phyloP scores from a whole-genome alignment of 1,140 invertebrate genomes.

The Drosophila arizonae region DNA sequence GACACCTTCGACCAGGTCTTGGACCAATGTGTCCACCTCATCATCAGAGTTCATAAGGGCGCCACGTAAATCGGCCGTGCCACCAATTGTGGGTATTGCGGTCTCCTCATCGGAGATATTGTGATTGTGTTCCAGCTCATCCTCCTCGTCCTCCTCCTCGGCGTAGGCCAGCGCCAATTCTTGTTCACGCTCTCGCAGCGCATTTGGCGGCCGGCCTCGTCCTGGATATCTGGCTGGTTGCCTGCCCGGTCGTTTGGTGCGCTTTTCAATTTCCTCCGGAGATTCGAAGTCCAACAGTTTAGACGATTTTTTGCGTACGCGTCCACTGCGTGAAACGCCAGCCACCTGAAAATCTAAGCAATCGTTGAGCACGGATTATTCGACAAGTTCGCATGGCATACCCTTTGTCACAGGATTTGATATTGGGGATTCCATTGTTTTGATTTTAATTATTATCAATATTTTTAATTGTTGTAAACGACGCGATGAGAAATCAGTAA shows the following conservation, averaged over 20 bases:
- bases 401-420: conserved; percentile 27
- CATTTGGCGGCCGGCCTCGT: conserved; percentile 66
- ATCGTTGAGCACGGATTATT: background rate
- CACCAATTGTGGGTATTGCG: conserved; percentile 7
- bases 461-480: conserved; percentile 44
- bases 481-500: conserved; percentile 31
- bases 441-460: conserved; percentile 30
- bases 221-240: conserved; percentile 52
- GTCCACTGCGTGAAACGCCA: conserved; percentile 91
- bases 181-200: conserved; percentile 45
- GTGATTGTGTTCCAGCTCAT: conserved; percentile 45
- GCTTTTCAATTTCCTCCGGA: conserved; percentile 88
- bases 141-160: conserved; percentile 21
- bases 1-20: conserved; percentile 72
- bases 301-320: conserved; percentile 96
- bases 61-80: conserved; percentile 27
- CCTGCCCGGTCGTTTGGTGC: conserved; percentile 69
- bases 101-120: conserved; percentile 42
- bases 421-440: conserved; percentile 44
- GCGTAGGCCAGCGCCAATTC: conserved; percentile 48
- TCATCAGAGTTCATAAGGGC: conserved; percentile 67
- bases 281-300: conserved; percentile 97
- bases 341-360: conserved; percentile 89
- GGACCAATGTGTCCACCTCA: conserved; percentile 72
- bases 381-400: background rate